Conservation (phyloP, 2,797 vertebrate species). For the Megaceryle alcyon region DNA sequence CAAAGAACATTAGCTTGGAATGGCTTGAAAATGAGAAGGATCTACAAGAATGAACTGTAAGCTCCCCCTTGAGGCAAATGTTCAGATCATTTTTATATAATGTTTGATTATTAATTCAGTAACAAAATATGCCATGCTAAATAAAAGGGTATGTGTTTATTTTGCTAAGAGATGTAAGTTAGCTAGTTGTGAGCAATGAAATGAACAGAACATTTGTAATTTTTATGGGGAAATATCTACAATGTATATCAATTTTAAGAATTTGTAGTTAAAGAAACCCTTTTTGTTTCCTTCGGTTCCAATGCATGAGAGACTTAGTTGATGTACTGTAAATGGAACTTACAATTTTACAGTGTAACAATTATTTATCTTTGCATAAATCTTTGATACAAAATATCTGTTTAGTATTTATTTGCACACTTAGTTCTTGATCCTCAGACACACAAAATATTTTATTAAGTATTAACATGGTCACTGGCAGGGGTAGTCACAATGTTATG, state of each 20-base stretch:
- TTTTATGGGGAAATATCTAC: conserved; percentile 59
- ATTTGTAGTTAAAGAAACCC: conserved; percentile 55
- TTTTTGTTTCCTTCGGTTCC: conserved; percentile 65
- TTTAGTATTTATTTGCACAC: conserved; percentile 71
- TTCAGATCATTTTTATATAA: conserved; percentile 79
- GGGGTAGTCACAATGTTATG: background rate
- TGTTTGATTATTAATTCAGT: conserved; percentile 75
- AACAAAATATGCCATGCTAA: conserved; percentile 75
- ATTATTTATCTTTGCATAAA: conserved; percentile 83
- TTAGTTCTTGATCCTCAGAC: background rate
- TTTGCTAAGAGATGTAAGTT: conserved; percentile 73
- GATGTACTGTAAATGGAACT: conserved; percentile 72
- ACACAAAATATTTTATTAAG: background rate
- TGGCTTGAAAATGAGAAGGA: conserved; percentile 82
- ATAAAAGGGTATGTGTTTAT: conserved; percentile 77
- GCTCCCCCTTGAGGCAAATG: conserved; percentile 82
- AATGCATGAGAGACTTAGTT: conserved; percentile 68
- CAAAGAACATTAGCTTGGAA: conserved; percentile 82
- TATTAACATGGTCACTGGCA: background rate
- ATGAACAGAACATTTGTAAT: conserved; percentile 57
- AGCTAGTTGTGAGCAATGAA: conserved; percentile 63
- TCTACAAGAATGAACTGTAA: conserved; percentile 80
- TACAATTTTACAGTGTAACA: conserved; percentile 76
- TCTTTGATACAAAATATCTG: conserved; percentile 79
- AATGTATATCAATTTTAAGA: conserved; percentile 64